These are phyloP conservation scores for Lomographa bimaculata DNA, from an alignment of 2,888 invertebrate genomes.

Conservation along the genomic window DNA sequence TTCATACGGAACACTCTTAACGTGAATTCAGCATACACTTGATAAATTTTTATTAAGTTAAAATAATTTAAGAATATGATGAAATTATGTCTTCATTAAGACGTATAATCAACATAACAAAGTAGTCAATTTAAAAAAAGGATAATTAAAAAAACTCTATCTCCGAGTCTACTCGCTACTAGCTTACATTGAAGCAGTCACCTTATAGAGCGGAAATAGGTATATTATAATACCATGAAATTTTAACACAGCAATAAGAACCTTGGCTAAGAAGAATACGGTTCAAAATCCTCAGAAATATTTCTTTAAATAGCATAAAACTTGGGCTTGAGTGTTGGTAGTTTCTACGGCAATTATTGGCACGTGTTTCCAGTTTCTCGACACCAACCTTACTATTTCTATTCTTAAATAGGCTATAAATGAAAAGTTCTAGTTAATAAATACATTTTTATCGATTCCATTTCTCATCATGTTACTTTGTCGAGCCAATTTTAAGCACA, in stretches of 20 bases:
- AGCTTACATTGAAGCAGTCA: not conserved
- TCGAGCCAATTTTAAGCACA: too few relatives aligned
- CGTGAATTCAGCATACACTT: too few relatives aligned
- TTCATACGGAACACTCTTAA: too few relatives aligned
- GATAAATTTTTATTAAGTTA: too few relatives aligned
- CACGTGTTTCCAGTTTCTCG: slow-evolving; percentile 57
- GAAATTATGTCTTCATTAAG: too few relatives aligned
- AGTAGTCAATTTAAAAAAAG: too few relatives aligned
- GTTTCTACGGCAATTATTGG: slow-evolving; percentile 56
- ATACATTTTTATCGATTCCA: too few relatives aligned
- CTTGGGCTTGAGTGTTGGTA: slow-evolving; percentile 43
- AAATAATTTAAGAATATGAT: too few relatives aligned
- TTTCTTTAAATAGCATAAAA: slow-evolving; percentile 31
- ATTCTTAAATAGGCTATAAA: slow-evolving; percentile 19
- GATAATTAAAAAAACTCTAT: too few relatives aligned
- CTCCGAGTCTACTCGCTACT: not conserved
- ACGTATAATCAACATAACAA: too few relatives aligned
- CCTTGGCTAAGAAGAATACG: slow-evolving; percentile 8
- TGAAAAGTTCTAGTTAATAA: slow-evolving; percentile 14
- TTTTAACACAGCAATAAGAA: slow-evolving; percentile 3
- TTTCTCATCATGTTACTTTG: too few relatives aligned
- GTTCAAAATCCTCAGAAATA: slow-evolving; percentile 21
- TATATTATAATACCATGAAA: slow-evolving; percentile 14
- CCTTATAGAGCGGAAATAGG: slow-evolving; percentile 6
- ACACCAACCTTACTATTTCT: slow-evolving; percentile 46